Percentiles rank a stretch among this genome's conserved stretches.
These are phyloP conservation scores for Agrypnus murinus DNA, from an alignment of 2,888 invertebrate species.

Conservation along the genomic window DNA sequence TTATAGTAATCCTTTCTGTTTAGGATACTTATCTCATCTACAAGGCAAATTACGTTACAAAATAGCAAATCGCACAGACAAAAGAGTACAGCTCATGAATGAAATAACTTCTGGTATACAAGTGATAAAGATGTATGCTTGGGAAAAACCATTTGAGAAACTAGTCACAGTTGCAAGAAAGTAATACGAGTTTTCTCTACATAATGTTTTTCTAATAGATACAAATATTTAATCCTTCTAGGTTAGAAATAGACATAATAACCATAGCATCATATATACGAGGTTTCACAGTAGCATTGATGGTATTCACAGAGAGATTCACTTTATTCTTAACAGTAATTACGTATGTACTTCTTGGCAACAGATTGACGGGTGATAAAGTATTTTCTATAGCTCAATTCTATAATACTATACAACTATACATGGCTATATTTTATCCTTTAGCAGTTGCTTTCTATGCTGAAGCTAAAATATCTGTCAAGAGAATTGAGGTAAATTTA, in stretches of 20 bases:
- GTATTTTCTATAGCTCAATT: conserved; percentile 87
- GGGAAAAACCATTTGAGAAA: conserved; percentile 82
- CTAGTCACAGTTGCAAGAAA: conserved; percentile 77
- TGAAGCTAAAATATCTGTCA: conserved; percentile 78
- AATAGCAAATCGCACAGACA: conserved; percentile 76
- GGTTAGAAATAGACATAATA: conserved; percentile 81
- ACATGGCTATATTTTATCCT: conserved; percentile 80
- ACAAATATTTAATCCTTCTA: conserved; percentile 66
- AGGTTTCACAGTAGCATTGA: conserved; percentile 77
- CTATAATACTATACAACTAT: conserved; percentile 82
- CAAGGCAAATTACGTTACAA: conserved; percentile 71
- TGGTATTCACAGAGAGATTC: conserved; percentile 89
- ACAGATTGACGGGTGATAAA: conserved; percentile 75
- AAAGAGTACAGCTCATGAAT: conserved; percentile 81
- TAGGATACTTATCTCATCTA: conserved; percentile 72
- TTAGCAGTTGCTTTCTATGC: conserved; percentile 76
- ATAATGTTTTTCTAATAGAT: too few relatives aligned
- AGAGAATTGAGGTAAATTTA: conserved; percentile 76
- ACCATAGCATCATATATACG: conserved; percentile 79
- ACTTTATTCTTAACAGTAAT: conserved; percentile 88
- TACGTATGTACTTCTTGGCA: conserved; percentile 82
- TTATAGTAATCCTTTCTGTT: too few relatives aligned
- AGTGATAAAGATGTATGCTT: conserved; percentile 87
- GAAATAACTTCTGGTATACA: conserved; percentile 84
- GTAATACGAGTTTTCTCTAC: conserved; percentile 65